phyloP scores from a whole-genome alignment of 2,797 vertebrate species.

The Morelia viridis region DNA sequence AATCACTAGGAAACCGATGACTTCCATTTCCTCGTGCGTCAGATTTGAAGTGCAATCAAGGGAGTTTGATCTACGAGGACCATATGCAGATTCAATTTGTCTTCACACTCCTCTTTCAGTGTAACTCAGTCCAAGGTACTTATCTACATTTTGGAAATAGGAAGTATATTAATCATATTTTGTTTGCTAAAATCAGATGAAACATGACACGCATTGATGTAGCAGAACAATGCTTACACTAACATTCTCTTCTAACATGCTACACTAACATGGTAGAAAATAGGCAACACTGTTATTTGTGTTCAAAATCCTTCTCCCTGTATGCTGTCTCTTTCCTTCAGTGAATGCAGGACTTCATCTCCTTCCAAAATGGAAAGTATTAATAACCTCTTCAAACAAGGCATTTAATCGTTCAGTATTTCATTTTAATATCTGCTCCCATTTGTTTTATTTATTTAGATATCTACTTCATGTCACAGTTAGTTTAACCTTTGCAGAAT shows the following conservation, averaged over 20 bases:
- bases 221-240: background rate
- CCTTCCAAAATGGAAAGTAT: slow-evolving; percentile 58
- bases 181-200: background rate
- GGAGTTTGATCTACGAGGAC: background rate
- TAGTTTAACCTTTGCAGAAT: slow-evolving; percentile 62
- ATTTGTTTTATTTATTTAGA: slow-evolving; percentile 63
- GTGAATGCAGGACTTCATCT: slow-evolving; percentile 45
- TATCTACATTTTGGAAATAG: background rate
- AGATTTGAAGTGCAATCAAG: background rate
- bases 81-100: background rate
- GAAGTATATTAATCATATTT: background rate
- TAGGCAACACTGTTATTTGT: background rate
- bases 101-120: background rate
- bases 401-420: slow-evolving; percentile 57
- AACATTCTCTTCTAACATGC: background rate
- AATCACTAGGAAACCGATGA: background rate
- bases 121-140: background rate
- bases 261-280: background rate
- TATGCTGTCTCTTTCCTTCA: background rate
- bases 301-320: background rate
- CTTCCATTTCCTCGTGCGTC: background rate
- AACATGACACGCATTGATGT: background rate
- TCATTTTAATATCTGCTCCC: slow-evolving; percentile 66
- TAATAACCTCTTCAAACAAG: slow-evolving; percentile 67
- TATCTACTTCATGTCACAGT: slow-evolving; percentile 63